Evolutionary conservation across 2,888 invertebrate species (phyloP).

Genomic region (Microchrysa polita): DNA sequence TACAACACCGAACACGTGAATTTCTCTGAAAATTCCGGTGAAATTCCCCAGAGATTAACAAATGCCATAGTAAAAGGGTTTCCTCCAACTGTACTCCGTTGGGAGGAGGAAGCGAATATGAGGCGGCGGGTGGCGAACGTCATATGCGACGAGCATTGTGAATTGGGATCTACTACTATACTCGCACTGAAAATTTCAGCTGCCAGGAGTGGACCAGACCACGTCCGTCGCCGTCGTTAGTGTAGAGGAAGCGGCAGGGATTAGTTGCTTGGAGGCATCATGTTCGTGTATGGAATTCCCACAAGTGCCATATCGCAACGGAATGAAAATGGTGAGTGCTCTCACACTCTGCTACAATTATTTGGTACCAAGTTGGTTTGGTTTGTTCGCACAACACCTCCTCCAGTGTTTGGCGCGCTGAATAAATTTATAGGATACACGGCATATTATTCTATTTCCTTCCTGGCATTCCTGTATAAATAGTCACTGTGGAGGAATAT

Average conservation of each 20-base stretch:
- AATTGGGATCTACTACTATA: not conserved
- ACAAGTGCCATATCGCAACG: slow-evolving; percentile 53
- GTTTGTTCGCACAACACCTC: slow-evolving; percentile 44
- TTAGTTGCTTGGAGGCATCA: slow-evolving; percentile 52
- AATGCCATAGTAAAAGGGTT: slow-evolving; percentile 54
- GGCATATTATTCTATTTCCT: slow-evolving; percentile 1
- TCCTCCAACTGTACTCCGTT: slow-evolving; percentile 2
- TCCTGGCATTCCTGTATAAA: not conserved
- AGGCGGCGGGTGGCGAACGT: not conserved
- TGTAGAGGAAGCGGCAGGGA: slow-evolving; percentile 48
- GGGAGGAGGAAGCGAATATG: not conserved
- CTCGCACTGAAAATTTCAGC: too few species aligned
- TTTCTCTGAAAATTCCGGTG: slow-evolving; percentile 59
- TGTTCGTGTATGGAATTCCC: slow-evolving; percentile 54
- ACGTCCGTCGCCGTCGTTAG: slow-evolving; percentile 38
- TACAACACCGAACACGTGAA: slow-evolving; percentile 52
- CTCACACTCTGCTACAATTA: not conserved
- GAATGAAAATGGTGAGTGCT: slow-evolving; percentile 49
- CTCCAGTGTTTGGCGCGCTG: slow-evolving; percentile 41
- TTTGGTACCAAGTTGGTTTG: slow-evolving; percentile 33
- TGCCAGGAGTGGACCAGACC: slow-evolving; percentile 32
- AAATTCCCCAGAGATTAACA: slow-evolving; percentile 61
- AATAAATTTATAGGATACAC: slow-evolving; percentile 45
- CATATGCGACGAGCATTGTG: not conserved
- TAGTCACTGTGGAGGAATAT: not conserved